Conservation (phyloP, 2,888 invertebrate genomes). For the Drosophila birchii region DNA sequence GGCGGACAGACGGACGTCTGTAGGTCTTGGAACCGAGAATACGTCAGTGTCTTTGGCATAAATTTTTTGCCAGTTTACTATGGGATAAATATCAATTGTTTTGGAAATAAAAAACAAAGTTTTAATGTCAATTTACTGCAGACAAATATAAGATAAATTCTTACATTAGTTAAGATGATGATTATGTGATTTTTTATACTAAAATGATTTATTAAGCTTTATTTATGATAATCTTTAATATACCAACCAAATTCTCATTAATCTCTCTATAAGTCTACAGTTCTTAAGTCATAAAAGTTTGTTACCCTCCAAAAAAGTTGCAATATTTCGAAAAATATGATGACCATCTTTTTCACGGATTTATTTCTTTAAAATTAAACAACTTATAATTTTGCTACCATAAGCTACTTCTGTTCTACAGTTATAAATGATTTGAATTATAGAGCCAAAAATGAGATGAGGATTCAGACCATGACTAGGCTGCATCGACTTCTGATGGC, state of each 20-base stretch:
- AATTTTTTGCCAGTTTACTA: background rate
- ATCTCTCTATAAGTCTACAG: too few relatives aligned
- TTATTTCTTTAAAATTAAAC: background rate
- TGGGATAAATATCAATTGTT: background rate
- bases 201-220: too few relatives aligned
- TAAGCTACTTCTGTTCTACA: background rate
- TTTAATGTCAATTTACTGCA: background rate
- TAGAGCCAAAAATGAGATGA: conserved; percentile 30
- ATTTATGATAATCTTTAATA: too few relatives aligned
- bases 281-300: background rate
- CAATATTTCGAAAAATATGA: background rate
- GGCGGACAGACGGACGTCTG: conserved; percentile 34
- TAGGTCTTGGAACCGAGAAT: conserved; percentile 31
- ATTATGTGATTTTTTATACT: background rate
- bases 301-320: too few relatives aligned
- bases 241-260: too few relatives aligned
- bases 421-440: conserved; percentile 58
- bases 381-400: background rate
- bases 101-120: background rate
- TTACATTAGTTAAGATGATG: background rate
- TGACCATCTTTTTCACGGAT: background rate
- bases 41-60: conserved; percentile 1
- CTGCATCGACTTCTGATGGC: conserved; percentile 18
- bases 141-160: background rate
- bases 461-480: conserved; percentile 28